These are phyloP conservation scores for Megathymus violae DNA, from an alignment of 1,140 invertebrate genomes.

Conservation along the genomic window DNA sequence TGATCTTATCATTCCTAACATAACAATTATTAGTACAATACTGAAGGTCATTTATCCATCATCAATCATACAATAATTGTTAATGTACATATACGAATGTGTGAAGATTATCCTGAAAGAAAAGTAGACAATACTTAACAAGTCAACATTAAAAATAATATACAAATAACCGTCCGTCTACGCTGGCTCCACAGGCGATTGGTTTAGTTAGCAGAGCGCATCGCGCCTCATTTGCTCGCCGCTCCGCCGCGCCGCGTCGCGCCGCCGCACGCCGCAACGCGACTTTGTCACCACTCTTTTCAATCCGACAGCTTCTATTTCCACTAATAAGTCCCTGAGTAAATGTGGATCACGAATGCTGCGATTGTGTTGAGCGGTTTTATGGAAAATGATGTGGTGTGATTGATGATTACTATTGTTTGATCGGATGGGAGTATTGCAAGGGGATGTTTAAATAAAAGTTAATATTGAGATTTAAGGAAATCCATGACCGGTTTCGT, in stretches of 20 bases:
- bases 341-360: constrained; percentile 47
- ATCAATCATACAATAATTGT: too few relatives aligned
- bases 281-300: constrained; percentile 79
- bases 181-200: constrained; percentile 58
- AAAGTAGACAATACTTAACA: too few relatives aligned
- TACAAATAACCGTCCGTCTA: constrained; percentile 49
- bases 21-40: too few relatives aligned
- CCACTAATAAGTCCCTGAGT: constrained; percentile 71
- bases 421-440: constrained; percentile 34
- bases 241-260: constrained; percentile 48
- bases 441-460: constrained; percentile 1
- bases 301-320: constrained; percentile 70
- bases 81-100: too few relatives aligned
- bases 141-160: too few relatives aligned
- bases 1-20: too few relatives aligned
- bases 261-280: constrained; percentile 31
- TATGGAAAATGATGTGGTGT: constrained; percentile 14
- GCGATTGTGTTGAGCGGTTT: constrained; percentile 22
- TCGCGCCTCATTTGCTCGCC: constrained; percentile 80
- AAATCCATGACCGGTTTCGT: too few relatives aligned
- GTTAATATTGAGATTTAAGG: too few relatives aligned
- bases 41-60: too few relatives aligned
- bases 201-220: constrained; percentile 82
- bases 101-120: too few relatives aligned
- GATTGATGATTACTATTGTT: constrained; percentile 33